Evolutionary conservation across 2,888 invertebrate species (phyloP).

Genomic region (Folsomia candida): DNA sequence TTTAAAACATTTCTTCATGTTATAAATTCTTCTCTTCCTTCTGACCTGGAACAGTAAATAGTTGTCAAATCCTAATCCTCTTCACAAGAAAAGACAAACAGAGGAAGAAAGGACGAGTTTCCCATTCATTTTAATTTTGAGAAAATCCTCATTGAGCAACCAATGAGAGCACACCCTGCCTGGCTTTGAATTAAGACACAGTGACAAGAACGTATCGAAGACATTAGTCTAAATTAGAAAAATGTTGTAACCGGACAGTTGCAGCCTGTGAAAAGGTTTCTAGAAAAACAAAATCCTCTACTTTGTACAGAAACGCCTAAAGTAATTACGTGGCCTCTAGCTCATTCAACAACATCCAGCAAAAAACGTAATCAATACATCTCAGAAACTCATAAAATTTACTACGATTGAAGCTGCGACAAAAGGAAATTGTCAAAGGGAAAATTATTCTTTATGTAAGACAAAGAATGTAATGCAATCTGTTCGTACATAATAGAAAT

Average conservation of each 20-base stretch:
- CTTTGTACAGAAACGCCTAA: neutral
- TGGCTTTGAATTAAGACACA: neutral
- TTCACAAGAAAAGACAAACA: neutral
- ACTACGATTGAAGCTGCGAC: too few species aligned
- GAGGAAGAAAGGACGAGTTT: too few species aligned
- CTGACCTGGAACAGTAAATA: neutral
- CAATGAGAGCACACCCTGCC: neutral
- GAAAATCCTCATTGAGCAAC: neutral
- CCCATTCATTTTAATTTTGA: neutral
- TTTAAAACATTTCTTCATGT: too few species aligned
- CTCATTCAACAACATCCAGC: neutral
- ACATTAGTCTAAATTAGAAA: conserved; percentile 3
- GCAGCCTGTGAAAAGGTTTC: neutral
- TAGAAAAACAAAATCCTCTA: neutral
- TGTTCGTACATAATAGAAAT: too few species aligned
- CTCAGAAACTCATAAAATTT: too few species aligned
- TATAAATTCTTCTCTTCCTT: too few species aligned
- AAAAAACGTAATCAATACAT: too few species aligned
- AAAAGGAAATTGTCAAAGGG: too few species aligned
- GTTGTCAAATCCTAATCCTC: conserved; percentile 1
- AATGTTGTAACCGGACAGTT: neutral
- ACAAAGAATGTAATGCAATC: too few species aligned
- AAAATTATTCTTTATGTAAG: too few species aligned
- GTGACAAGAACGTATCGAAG: neutral
- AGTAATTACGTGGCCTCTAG: neutral